Evolutionary conservation across 2,113 vertebrate genomes (phyloP), one percentile per base, ranked within the genome.

Genomic region (Odontesthes bonariensis): DNA sequence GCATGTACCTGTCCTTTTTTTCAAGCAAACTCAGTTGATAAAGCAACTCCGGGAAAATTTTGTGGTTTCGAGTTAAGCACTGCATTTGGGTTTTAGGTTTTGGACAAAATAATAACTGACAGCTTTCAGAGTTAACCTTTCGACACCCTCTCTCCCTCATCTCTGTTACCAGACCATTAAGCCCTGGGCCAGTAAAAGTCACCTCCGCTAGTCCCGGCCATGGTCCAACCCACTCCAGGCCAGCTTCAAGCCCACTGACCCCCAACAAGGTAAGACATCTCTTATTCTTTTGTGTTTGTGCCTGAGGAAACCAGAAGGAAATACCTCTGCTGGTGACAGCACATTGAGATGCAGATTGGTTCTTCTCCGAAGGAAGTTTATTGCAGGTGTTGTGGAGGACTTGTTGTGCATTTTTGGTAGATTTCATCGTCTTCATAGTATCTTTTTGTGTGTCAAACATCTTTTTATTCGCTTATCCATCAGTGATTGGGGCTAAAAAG

Each of bases 211-310:
- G 81, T 32, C 74, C 77, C 0, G 47, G 56, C 23, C 62, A 27
- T 8, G 74, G 56, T 40, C 75, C 81, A 46, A 9, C 71, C 59
- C 75, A 63, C 55, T 84, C 78, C 27, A 70, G 65, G 46, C 9
- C 69, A 53, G 5, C 73, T 10, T 46, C 56, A 1, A 62, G 56
- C 65, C 82, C 80, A 20, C 70, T 63, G 63, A 69, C 73, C 46
- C 71, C 78, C 52, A 85, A 35, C 69, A 91, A 88, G 86, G 91
- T 91, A 89, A 81, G 77, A 62, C 57, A 63, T 57, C 27, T 66
- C 13, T 23, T 4, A 22, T 40, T 73, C 3, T 74, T 73, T 69
- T 59, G 20, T 70, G 17, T 52, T 27, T 11, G 14, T 2, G 17
- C 12, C 27, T 5, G 5, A 53, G 54, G 14, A 65, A 68, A 64